Percentiles rank a stretch among this genome's conserved stretches.
Conservation (phyloP, 2,888 invertebrate genomes). For the Sclerodermus sp. region DNA sequence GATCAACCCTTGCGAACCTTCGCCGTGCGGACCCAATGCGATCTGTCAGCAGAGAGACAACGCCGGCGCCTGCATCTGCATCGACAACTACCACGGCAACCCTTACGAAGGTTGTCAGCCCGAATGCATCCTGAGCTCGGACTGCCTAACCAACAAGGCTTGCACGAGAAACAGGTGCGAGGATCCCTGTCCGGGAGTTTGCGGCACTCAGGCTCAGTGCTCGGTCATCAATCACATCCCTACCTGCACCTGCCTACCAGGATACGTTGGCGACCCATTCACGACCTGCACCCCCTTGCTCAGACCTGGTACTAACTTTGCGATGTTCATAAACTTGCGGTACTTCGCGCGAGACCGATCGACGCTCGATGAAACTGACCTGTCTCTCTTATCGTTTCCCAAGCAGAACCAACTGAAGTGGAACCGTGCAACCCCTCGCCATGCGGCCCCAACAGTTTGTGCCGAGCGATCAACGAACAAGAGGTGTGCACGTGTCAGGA, state of each 20-base stretch:
- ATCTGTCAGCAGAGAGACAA: conserved; percentile 76
- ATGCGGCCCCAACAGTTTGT: conserved; percentile 81
- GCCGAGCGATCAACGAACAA: conserved; percentile 69
- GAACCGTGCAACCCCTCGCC: conserved; percentile 77
- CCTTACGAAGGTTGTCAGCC: conserved; percentile 85
- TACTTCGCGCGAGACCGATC: neutral
- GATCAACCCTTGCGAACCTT: conserved; percentile 78
- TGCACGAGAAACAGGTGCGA: conserved; percentile 82
- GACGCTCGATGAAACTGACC: neutral
- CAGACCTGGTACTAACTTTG: conserved; percentile 3
- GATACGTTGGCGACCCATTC: conserved; percentile 77
- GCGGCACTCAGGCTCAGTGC: conserved; percentile 82
- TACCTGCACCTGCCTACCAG: conserved; percentile 76
- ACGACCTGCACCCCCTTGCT: conserved; percentile 55
- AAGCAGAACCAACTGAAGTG: conserved; percentile 34
- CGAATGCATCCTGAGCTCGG: conserved; percentile 84
- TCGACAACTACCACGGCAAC: conserved; percentile 80
- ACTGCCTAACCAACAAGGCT: conserved; percentile 80
- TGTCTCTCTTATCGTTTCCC: conserved; percentile 15
- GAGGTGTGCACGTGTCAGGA: conserved; percentile 79
- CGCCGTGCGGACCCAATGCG: conserved; percentile 85
- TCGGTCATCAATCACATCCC: conserved; percentile 83
- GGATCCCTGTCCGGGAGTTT: conserved; percentile 85
- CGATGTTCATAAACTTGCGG: too few species aligned
- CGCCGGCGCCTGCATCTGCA: conserved; percentile 79